These are phyloP conservation scores for Scopus umbretta DNA, from an alignment of 2,113 vertebrate species.

Conservation along the genomic window DNA sequence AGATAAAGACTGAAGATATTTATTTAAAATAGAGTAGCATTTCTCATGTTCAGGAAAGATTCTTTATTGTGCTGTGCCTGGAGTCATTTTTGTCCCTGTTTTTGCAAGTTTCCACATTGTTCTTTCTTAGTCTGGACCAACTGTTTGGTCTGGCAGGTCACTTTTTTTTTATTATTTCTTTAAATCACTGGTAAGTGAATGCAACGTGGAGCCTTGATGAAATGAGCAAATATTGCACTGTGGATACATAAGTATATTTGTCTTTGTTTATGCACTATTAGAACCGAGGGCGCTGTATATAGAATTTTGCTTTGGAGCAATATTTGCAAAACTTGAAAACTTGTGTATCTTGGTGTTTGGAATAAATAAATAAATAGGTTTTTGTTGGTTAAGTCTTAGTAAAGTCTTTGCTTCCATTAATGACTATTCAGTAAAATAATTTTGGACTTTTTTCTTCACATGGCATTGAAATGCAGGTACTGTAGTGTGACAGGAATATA, in stretches of 20 bases:
- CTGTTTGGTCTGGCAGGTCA: conserved; percentile 34
- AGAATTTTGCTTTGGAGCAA: conserved; percentile 71
- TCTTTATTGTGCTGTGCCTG: conserved; percentile 42
- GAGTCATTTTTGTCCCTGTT: conserved; percentile 31
- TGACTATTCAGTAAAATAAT: not conserved
- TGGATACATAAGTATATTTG: conserved; percentile 33
- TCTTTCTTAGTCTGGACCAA: conserved; percentile 26
- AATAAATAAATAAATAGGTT: conserved; percentile 75
- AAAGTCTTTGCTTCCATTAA: conserved; percentile 25
- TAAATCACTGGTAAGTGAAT: conserved; percentile 46
- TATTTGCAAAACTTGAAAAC: conserved; percentile 74
- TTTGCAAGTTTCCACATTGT: conserved; percentile 50
- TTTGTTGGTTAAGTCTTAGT: conserved; percentile 65
- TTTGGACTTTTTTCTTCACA: not conserved
- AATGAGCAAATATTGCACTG: conserved; percentile 69
- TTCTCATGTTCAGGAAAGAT: conserved; percentile 44
- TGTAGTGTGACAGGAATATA: not conserved
- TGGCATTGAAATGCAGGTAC: not conserved
- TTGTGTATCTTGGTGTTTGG: conserved; percentile 74
- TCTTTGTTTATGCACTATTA: conserved; percentile 67
- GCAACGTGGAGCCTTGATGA: conserved; percentile 58
- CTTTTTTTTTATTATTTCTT: conserved; percentile 28
- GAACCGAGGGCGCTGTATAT: conserved; percentile 67
- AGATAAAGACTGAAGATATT: conserved; percentile 57
- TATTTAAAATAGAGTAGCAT: conserved; percentile 56